Base-by-base conservation (phyloP, 1,140 invertebrate species). In the Centruroides vittatus region DNA sequence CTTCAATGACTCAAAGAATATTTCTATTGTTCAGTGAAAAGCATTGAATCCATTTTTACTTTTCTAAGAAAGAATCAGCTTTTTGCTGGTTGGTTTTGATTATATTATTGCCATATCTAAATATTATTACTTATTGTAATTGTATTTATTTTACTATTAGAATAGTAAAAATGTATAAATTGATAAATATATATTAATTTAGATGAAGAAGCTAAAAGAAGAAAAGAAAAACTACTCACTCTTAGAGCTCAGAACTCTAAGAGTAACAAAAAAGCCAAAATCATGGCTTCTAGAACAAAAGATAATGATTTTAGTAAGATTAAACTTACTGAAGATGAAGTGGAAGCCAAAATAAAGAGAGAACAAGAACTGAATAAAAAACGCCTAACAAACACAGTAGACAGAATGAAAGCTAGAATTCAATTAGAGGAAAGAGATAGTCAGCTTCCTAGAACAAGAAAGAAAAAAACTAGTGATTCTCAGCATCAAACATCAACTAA, bases 221-320 rank as follows among this genome's bases (percentile, higher is more conserved):
- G 61, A 59, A 66, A 65, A 47, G 62, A 67, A 55, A 76, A 81
- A 70, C 73, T 93, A 35, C 69, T 89, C 57, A 81, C 85, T 35
- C 78, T 90, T 68, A 74, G 89, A 47, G 83, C 85, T 67, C 82
- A 78, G 70, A 80, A 82, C 71, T 76, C 75, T 61, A 82, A 82
- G 67, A 77, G 79, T 12, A 76, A 76, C 47, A 74, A 76, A 63
- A 65, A 80, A 36, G 78, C 82, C 0, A 80, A 79, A 67, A 79
- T 81, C 58, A 85, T 86, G 76, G 76, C 85, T 63, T 82, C 83
- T 71, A 76, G 88, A 4, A 91, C 88, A 35, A 93, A 93, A 75
- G 86, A 88, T 57, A 76, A 86, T 58, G 84, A 89, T 70, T 80
- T 80, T 70, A 79, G 84, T 46, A 83, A 86, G 66, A 88, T 86